Percentiles rank a stretch among this genome's conserved stretches.
Conservation (phyloP, 2,797 vertebrate genomes). For the Spondyliosoma cantharus region DNA sequence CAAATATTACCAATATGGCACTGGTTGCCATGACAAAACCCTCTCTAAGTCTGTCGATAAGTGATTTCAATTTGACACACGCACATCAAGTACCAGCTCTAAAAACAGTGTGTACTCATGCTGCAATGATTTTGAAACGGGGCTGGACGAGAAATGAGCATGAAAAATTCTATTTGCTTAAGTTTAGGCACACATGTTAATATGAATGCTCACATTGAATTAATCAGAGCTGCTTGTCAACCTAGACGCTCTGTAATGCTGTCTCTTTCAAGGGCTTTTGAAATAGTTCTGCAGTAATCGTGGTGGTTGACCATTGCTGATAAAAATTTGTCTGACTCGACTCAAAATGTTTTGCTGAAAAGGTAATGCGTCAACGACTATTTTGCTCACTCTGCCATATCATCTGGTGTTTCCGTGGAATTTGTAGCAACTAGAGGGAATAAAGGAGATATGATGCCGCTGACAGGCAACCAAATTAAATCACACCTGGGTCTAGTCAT, state of each 20-base stretch:
- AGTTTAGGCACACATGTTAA: background rate
- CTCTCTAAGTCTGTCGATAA: background rate
- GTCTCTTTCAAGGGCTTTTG: slow-evolving; percentile 9
- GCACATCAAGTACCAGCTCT: background rate
- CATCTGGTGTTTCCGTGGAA: no score
- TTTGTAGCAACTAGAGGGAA: no score
- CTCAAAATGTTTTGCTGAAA: no score
- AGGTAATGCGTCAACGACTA: no score
- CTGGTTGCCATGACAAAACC: slow-evolving; percentile 6
- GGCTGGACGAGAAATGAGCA: background rate
- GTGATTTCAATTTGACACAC: slow-evolving; percentile 8
- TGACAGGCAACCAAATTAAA: no score
- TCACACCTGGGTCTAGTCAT: no score
- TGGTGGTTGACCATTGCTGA: no score
- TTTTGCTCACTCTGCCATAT: no score
- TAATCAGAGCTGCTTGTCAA: slow-evolving; percentile 16
- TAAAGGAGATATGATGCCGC: no score
- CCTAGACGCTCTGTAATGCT: background rate
- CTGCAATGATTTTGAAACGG: background rate
- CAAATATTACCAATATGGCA: background rate
- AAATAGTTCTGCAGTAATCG: background rate
- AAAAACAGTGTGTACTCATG: background rate
- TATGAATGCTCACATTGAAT: background rate
- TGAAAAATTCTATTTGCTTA: background rate
- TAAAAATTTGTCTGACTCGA: no score